phyloP scores from a whole-genome alignment of 2,888 invertebrate genomes.

The Heliconius erato region DNA sequence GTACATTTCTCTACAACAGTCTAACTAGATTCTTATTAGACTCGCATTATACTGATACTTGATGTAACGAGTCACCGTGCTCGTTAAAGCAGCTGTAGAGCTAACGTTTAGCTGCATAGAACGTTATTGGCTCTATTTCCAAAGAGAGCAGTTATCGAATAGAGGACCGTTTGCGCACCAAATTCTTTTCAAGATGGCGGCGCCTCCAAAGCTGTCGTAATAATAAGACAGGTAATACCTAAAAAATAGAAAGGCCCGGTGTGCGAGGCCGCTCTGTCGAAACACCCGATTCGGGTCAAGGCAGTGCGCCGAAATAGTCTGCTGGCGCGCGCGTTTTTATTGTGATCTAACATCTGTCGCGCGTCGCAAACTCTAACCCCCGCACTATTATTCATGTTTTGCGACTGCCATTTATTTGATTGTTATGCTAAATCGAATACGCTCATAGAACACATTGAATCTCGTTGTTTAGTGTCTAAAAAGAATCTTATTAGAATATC shows the following conservation, averaged over 20 bases:
- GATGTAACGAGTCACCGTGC: slow-evolving; percentile 3
- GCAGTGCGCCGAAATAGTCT: slow-evolving; percentile 85
- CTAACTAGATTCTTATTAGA: slow-evolving; percentile 54
- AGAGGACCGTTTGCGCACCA: slow-evolving; percentile 67
- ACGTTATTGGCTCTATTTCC: background rate
- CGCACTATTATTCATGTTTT: slow-evolving; percentile 48
- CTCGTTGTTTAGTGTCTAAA: slow-evolving; percentile 5
- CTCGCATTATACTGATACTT: background rate
- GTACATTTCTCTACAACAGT: slow-evolving; percentile 47
- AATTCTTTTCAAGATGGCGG: slow-evolving; percentile 80
- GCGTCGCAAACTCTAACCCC: slow-evolving; percentile 62
- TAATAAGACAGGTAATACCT: slow-evolving; percentile 86
- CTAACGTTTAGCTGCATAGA: background rate
- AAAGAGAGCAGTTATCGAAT: background rate
- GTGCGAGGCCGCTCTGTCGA: slow-evolving; percentile 85
- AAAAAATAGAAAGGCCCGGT: slow-evolving; percentile 86
- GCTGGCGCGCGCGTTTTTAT: slow-evolving; percentile 83
- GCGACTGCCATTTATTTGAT: slow-evolving; percentile 42
- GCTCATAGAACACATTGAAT: background rate
- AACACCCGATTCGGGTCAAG: slow-evolving; percentile 85
- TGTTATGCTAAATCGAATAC: slow-evolving; percentile 24
- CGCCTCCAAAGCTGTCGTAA: slow-evolving; percentile 81
- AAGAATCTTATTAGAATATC: slow-evolving; percentile 12
- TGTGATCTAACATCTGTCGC: slow-evolving; percentile 85
- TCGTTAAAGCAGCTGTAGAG: background rate